Base-by-base conservation (phyloP, 1,140 invertebrate genomes). In the Hestina assimilis region DNA sequence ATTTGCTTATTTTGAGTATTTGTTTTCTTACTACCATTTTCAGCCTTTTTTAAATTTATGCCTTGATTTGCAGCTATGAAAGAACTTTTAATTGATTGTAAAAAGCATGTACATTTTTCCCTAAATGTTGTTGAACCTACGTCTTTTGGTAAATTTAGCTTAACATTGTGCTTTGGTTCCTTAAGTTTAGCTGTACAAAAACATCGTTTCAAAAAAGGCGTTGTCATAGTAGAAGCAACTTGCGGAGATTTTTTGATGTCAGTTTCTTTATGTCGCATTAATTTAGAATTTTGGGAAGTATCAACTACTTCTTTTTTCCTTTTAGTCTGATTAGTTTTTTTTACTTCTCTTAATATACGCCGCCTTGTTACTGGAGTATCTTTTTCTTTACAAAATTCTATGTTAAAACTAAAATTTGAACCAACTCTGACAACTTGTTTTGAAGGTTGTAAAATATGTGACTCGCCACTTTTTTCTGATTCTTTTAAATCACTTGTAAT, bases 341-440 rank as follows among this genome's bases (percentile, higher is more conserved):
- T 38, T 2, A 38, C 19, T 9, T 11, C 20, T 12, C 23, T 47
- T 1, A 15, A 20, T 17, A 38, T 20, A 4, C 20, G 7, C 26
- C 43, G 11, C 17, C 7, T 40, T 9, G 15, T 12, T 41, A 20
- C n/a, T 29, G 41, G 19, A 35, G 29, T 3, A n/a, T n/a, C 12
- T 17, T 19, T 8, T 17, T 60, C 51, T 65, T 75, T 69, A 54
- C 46, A 65, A 63, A 76, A 73, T 38, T 73, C 63, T 26, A 72
- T 42, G 41, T 69, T 47, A 35, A 72, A 75, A 52, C 61, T 70
- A 29, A 72, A 70, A 43, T 14, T 72, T 19, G 72, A 75, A 29
- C 69, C 65, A 29, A 69, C 24, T 21, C 54, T 51, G 17, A 69
- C 67, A 9, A 38, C 15, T 38, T 38, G 33, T 17, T 8, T 19